Evolutionary conservation across 2,797 vertebrate species (phyloP), one percentile per base, ranked within the genome.

Genomic region (Phataginus tricuspis): DNA sequence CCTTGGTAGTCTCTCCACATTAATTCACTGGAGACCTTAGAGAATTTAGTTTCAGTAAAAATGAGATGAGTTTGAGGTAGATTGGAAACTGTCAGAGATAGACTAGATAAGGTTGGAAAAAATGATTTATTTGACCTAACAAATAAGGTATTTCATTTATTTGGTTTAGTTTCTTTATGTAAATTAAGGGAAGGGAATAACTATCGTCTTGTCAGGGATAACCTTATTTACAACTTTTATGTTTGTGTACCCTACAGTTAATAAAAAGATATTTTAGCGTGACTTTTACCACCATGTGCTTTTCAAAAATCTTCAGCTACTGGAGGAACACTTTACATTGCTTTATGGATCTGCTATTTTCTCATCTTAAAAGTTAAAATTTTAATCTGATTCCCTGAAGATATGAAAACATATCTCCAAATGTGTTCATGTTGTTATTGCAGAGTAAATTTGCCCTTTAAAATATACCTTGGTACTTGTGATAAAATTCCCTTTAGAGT

Each of bases 151-250:
- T 82, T 96, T 91, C 31, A 61, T 69, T 93, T 71, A 88, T 88
- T 93, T 88, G 49, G 53, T 61, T 83, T 97, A 86, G 16, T 83
- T 69, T 92, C n/a, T 63, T 78, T 93, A 57, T 88, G 29, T 64
- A 95, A 95, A 96, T 96, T 96, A 25, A 64, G 49, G 42, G 7
- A 82, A 95, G 4, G 9, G 2, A 83, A 89, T 91, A 57, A 53
- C 74, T 64, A 39, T 80, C n/a, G 68, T 90, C 39, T 92, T 96
- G n/a, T 83, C 42, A 86, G 9, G 53, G 68, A 9, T 77, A 86
- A 84, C 31, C 69, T 75, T 90, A 92, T 95, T 94, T 95, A 78
- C 51, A 92, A 45, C 19, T n/a, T 92, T 96, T 71, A 80, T 93
- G 29, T 94, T 66, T 2, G 0, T 66, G 11, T 91, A 74, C 14